A percentile compares a stretch with the other conserved stretches of the same genome.
Conservation (phyloP, 1,140 invertebrate species). For the Lineus longissimus region DNA sequence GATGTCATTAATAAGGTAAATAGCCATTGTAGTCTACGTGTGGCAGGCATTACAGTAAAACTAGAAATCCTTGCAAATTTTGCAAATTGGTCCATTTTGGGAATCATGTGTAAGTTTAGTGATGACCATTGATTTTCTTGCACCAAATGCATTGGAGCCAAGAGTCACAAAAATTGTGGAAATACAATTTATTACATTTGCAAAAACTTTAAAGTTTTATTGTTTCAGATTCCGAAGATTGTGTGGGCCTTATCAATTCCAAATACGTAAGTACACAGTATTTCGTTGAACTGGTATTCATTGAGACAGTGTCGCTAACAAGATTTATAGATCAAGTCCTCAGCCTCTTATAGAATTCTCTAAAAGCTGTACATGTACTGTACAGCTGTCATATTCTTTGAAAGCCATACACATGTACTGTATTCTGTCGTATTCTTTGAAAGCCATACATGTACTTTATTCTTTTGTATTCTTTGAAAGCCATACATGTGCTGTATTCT, state of each 20-base stretch:
- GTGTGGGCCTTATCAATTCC: slow-evolving; percentile 39
- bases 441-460: too few species aligned
- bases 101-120: background rate
- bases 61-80: background rate
- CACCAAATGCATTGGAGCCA: background rate
- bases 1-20: slow-evolving; percentile 60
- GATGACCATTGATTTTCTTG: background rate
- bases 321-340: too few species aligned
- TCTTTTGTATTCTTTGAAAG: too few species aligned
- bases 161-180: background rate
- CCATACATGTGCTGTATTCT: too few species aligned
- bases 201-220: background rate
- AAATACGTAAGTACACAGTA: slow-evolving; percentile 32
- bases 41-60: background rate
- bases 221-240: slow-evolving; percentile 35
- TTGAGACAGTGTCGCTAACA: too few species aligned
- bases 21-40: background rate
- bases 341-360: too few species aligned
- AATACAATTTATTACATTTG: background rate
- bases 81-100: background rate
- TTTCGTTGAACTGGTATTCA: too few species aligned
- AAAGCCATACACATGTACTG: too few species aligned
- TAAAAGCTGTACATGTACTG: too few species aligned
- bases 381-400: too few species aligned
- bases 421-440: too few species aligned